Percentiles rank a stretch among this genome's conserved stretches.
These are phyloP conservation scores for Drosophila paucipuncta DNA, from an alignment of 2,888 invertebrate genomes.

Conservation along the genomic window DNA sequence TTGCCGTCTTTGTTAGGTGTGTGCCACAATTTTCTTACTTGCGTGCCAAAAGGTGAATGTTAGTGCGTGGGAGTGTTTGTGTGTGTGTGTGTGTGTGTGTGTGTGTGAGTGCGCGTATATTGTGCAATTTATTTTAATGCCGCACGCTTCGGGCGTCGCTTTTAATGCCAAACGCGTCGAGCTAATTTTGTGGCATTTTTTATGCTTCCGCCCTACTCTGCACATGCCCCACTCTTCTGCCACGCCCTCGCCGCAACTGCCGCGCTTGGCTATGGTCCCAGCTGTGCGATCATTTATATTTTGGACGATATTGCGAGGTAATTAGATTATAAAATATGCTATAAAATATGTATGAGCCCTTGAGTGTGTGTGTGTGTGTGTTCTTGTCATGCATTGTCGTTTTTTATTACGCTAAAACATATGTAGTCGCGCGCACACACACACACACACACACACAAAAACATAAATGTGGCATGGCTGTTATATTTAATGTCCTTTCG, in stretches of 20 bases:
- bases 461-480: slow-evolving; percentile 50
- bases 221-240: slow-evolving; percentile 25
- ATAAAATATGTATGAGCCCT: slow-evolving; percentile 71
- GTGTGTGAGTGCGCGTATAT: slow-evolving; percentile 53
- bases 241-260: slow-evolving; percentile 16
- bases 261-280: slow-evolving; percentile 53
- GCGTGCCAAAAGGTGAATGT: slow-evolving; percentile 34
- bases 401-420: slow-evolving; percentile 74
- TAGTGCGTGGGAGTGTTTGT: not conserved
- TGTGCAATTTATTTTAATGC: slow-evolving; percentile 78
- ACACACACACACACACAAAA: not conserved
- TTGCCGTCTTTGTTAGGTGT: slow-evolving; percentile 44
- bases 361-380: not conserved
- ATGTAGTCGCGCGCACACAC: slow-evolving; percentile 51
- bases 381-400: slow-evolving; percentile 64
- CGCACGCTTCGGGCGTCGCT: slow-evolving; percentile 76
- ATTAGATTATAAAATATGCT: slow-evolving; percentile 83
- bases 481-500: slow-evolving; percentile 50
- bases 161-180: slow-evolving; percentile 78
- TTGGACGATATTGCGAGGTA: slow-evolving; percentile 71
- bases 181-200: slow-evolving; percentile 79
- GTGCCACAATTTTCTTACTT: slow-evolving; percentile 39
- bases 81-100: slow-evolving; percentile 1
- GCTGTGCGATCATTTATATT: slow-evolving; percentile 75
- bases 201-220: not conserved